Evolutionary conservation across 1,140 invertebrate genomes (phyloP), one percentile per base, ranked within the genome.

Genomic region (Oncopeltus fasciatus): DNA sequence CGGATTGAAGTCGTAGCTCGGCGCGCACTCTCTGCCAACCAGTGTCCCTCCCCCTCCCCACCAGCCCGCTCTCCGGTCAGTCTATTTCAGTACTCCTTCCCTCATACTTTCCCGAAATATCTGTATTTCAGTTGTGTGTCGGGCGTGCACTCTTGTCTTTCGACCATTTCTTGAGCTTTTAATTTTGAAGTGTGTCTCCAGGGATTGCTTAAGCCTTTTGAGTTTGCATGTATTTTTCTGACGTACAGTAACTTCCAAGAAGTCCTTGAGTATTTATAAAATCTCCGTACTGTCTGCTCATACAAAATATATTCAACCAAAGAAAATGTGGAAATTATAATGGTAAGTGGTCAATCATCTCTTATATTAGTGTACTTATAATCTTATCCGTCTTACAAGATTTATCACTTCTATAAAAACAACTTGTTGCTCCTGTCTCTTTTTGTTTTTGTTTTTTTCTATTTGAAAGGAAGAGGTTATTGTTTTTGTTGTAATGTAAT

Each of bases 41-140:
- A 8, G 49, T 38, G 14, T 5, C 5, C 20, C 20, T 18, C 43
- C 18, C 20, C 59, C 24, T 43, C n/a, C 38, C 21, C 24, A 16
- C 26, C 47, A 21, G 24, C 8, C 59, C 18, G 26, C 59, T 33
- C 24, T 20, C 18, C 33, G 31, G 2, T 59, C 57, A 43, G 38
- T 59, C 57, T 59, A 59, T 59, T 59, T 59, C 57, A 59, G 57
- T 59, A n/a, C 29, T 43, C 38, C 20, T 31, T 59, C 31, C 57
- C 31, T 59, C 57, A 38, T 53, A 59, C 57, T 59, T 59, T 59
- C 57, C 26, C 57, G 43, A 59, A 59, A 59, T 59, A 59, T 43
- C 38, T 59, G 16, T 59, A 21, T 33, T 59, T 59, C 38, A 44
- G 31, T 26, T 43, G 38, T 59, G 38, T 59, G n/a, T n/a, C n/a